phyloP scores from a whole-genome alignment of 2,797 vertebrate genomes.

The Pangasius krempfi region DNA sequence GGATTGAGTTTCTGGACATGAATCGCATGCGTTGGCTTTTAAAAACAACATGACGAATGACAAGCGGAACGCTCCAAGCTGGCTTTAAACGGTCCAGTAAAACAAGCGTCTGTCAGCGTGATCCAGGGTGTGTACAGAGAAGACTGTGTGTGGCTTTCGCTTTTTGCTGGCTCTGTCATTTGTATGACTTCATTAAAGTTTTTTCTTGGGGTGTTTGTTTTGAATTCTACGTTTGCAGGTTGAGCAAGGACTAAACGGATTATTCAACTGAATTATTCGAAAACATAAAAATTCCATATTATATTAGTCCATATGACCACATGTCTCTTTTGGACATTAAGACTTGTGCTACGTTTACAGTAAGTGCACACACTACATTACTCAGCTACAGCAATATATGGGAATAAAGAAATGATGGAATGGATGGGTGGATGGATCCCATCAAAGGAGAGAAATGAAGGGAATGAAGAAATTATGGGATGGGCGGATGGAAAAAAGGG shows the following conservation, averaged over 20 bases:
- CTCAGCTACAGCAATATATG: too few species aligned
- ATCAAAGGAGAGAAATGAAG: neutral
- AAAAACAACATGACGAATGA: slow-evolving; percentile 24
- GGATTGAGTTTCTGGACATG: slow-evolving; percentile 17
- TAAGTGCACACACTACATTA: neutral
- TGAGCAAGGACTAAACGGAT: neutral
- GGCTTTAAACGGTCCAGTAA: slow-evolving; percentile 17
- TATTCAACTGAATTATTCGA: neutral
- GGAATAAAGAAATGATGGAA: neutral
- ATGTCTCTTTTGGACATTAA: neutral
- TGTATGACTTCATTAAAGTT: neutral
- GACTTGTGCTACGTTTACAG: neutral
- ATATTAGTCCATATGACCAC: neutral
- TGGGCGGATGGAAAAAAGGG: neutral
- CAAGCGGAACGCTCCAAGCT: neutral
- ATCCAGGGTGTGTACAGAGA: slow-evolving; percentile 3
- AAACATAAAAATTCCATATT: neutral
- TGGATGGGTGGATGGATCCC: too few species aligned
- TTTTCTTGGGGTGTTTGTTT: neutral
- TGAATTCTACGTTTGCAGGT: neutral
- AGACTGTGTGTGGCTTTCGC: slow-evolving; percentile 8
- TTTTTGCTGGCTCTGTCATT: neutral
- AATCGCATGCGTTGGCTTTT: slow-evolving; percentile 27
- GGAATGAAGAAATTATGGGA: neutral
- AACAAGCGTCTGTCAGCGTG: neutral